Conservation (phyloP, 2,113 vertebrate genomes). For the Hippocampus guttulatus region DNA sequence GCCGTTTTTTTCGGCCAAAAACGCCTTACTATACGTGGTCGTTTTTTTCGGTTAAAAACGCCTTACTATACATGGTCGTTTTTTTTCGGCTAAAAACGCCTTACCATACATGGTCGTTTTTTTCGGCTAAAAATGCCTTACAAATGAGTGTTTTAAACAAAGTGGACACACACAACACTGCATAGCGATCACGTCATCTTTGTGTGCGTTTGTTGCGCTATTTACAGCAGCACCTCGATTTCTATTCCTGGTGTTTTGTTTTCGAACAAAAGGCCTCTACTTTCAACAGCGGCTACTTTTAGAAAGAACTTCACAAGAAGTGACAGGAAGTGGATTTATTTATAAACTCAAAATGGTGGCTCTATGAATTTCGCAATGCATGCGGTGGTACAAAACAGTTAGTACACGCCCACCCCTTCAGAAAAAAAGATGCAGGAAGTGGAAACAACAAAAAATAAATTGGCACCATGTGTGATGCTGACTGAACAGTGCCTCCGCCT, state of each 20-base stretch:
- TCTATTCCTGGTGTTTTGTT: conserved; percentile 42
- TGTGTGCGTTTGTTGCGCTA: not conserved
- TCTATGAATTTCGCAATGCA: conserved; percentile 68
- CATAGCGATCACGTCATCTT: not conserved
- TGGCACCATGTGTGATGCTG: conserved; percentile 28
- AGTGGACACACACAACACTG: not conserved
- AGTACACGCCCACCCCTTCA: not conserved
- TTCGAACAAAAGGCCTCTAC: not conserved
- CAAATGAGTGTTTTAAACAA: not conserved
- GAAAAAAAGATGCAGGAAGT: conserved; percentile 34
- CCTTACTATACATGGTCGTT: too few species aligned
- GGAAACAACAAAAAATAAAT: conserved; percentile 68
- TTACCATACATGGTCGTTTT: too few species aligned
- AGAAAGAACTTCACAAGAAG: conserved; percentile 36
- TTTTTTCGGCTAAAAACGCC: too few species aligned
- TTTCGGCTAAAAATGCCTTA: too few species aligned
- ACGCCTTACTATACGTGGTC: too few species aligned
- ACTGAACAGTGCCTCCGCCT: conserved; percentile 51
- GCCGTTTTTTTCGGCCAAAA: too few species aligned
- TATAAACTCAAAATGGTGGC: conserved; percentile 73
- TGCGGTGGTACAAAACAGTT: conserved; percentile 39
- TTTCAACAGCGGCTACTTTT: not conserved
- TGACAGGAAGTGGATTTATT: conserved; percentile 69
- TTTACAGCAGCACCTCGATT: conserved; percentile 17
- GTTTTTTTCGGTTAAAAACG: too few species aligned